Base-by-base conservation (phyloP, 2,113 vertebrate species). In the Epinephelus moara region DNA sequence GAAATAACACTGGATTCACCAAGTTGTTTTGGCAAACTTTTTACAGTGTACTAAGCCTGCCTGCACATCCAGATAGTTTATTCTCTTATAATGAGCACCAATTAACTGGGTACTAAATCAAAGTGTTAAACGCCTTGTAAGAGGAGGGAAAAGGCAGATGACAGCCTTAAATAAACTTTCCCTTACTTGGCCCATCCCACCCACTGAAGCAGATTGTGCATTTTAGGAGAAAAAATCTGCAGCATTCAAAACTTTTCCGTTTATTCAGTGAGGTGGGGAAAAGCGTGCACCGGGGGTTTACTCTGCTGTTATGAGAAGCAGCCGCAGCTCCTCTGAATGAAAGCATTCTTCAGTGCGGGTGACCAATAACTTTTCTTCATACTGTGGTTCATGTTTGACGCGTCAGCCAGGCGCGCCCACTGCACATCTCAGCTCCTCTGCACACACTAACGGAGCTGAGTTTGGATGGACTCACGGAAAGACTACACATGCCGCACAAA, bases 341-440 rank as follows among this genome's bases (percentile, higher is more conserved):
- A 82, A 73, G 84, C 90, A 60, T 91, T 91, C 84, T 90, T 89
- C 89, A 62, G 33, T 23, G 77, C 61, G 33, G 75, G 19, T 64
- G 81, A 88, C 88, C 87, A 92, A 87, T 87, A 86, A 82, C 70
- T 78, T 88, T 15, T 59, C 82, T 60, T 50, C 82, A 56, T 33
- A 33, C 84, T 27, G 76, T 50, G 83, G 81, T 88, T 23, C 73
- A 6, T 2, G 75, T 59, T 62, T 80, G 89, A 91, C 87, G 89
- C 89, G 92, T 90, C 88, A 84, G 66, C 56, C 77, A 25, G 91
- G 78, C 92, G 88, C 88, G 63, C 88, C 91, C 91, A 85, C 89
- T 3, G 70, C 77, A 61, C 86, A 64, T 64, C 82, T 30, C 74
- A 42, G 23, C 63, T 53, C 73, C 78, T 27, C 75, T 4, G 72